These are phyloP conservation scores for Cyprinella venusta DNA, from an alignment of 2,797 vertebrate genomes.

Conservation along the genomic window DNA sequence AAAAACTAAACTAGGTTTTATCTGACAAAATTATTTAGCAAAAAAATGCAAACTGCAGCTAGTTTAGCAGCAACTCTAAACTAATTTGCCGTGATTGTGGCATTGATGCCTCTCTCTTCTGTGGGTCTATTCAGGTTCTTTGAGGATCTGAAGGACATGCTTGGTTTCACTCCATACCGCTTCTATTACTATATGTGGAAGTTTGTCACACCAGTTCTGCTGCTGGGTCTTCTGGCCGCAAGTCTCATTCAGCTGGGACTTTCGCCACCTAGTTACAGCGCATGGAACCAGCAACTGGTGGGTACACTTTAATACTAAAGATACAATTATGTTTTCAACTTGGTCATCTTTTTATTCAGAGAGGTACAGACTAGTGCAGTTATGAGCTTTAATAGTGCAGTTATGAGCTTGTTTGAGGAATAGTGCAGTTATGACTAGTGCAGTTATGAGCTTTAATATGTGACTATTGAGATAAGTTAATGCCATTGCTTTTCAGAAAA, in stretches of 20 bases:
- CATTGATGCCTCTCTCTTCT: background rate
- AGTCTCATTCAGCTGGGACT: conserved; percentile 89
- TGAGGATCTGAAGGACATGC: conserved; percentile 96
- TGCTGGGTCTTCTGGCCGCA: conserved; percentile 83
- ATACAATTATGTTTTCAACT: background rate
- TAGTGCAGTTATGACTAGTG: too few species aligned
- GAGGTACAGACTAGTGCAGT: too few species aligned
- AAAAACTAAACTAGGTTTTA: background rate
- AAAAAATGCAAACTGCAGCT: background rate
- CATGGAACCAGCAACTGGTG: conserved; percentile 93
- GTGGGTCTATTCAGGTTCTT: conserved; percentile 82
- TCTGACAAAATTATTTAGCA: background rate
- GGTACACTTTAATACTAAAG: conserved; percentile 56
- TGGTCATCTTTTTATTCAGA: background rate
- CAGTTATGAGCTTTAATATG: too few species aligned
- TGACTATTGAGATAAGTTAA: too few species aligned
- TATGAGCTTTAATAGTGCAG: too few species aligned
- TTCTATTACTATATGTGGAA: conserved; percentile 99
- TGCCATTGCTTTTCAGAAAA: background rate
- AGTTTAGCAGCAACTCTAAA: background rate
- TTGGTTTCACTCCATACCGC: conserved; percentile 89
- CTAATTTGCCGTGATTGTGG: background rate
- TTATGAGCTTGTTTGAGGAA: too few species aligned
- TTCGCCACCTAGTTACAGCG: conserved; percentile 91
- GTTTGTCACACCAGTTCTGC: conserved; percentile 89